Evolutionary conservation across 2,797 vertebrate species (phyloP), one percentile per base, ranked within the genome.

Genomic region (Enteromius thamalakanensis): DNA sequence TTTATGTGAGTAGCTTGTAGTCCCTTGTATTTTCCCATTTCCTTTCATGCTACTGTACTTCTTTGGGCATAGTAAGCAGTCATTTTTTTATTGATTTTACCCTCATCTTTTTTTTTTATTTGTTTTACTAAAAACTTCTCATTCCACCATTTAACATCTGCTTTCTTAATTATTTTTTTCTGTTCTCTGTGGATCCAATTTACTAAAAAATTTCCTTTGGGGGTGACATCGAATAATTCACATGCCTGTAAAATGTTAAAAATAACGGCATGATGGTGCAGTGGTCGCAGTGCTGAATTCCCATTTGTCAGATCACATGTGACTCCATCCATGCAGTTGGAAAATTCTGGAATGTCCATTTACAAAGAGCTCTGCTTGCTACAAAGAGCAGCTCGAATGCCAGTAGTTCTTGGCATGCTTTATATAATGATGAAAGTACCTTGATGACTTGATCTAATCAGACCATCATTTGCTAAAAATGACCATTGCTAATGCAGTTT

Each of bases 1-100:
- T 95, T 93, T 95, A 91, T 96, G 96, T 96, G 95, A 96, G 95
- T 95, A 96, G 95, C 93, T 91, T 91, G 91, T 92, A 93, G 94
- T 91, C 92, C 91, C 88, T 87, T 92, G 49, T 88, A 80, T 89
- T 88, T 89, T 74, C 45, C n/a, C 14, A 17, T 76, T 17, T 37
- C 42, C 76, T 79, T 85, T 34, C 79, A 71, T 45, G 83, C 81
- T 37, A 76, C 47, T 15, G 47, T 47, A 47, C 71, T 67, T 17
- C 81, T 58, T 80, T 9, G 14, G 60, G 17, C 51, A 29, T 37
- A 42, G 40, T 2, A 40, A 26, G 8, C 7, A 29, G 0, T n/a
- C 29, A 23, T 64, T 70, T 64, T 70, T 40, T 29, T 32, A 17
- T 78, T 77, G 15, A 17, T 70, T 37, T 37, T 58, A 42, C 32